Evolutionary conservation across 1,140 invertebrate genomes (phyloP), one percentile per base, ranked within the genome.

Genomic region (Mylabris phalerata): DNA sequence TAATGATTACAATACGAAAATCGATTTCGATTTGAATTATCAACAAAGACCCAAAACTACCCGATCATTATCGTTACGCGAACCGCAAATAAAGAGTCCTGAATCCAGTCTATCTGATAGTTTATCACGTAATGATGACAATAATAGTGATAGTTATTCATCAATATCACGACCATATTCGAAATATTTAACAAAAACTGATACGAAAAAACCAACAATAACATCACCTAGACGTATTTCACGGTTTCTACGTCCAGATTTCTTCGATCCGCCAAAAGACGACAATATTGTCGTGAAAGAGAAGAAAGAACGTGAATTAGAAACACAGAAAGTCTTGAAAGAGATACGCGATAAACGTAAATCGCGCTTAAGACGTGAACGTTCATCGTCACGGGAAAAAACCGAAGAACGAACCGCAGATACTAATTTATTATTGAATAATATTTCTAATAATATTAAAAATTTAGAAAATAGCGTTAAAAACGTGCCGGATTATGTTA

Each of bases 171-270:
- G 67, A 43, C 62, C 68, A 25, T 68, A 59, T 27, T 62, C 62
- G 5, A 67, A 62, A 55, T 67, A 67, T 42, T 5, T 50, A n/a
- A 56, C 50, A 27, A 68, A 72, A 55, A 64, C 59, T 55, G 67
- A 68, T 42, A 27, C 56, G 7, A 67, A 62, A 56, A 67, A 64
- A 64, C 61, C 62, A 55, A 63, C 61, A n/a, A 42, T 4, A 60
- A 48, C 57, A 52, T 43, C 63, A n/a, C 52, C 64, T 42, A 62
- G 70, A 49, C 77, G 83, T 55, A 80, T 87, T 42, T 89, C 87
- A 9, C 77, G 87, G 58, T 89, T 89, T 70, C 71, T 89, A 49
- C 76, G 88, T 9, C 86, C 88, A 0, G 88, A 90, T 68, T 90
- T 90, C 67, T 90, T 86, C 64, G 88, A 90, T 50, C 9, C 41